Conservation (phyloP, 2,888 invertebrate species). For the Troides aeacus region DNA sequence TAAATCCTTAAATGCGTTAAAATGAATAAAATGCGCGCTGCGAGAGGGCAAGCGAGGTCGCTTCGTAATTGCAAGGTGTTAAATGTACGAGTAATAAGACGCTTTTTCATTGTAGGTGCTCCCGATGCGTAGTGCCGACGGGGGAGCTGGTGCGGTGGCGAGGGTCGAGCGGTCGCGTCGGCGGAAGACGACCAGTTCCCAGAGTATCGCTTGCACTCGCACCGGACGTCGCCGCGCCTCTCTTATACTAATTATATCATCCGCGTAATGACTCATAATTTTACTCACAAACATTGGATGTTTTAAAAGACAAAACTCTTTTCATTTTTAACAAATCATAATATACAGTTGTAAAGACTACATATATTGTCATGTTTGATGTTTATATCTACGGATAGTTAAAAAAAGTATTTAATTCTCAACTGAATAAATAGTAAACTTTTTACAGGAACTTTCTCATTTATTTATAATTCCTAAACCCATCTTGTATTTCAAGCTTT, state of each 20-base stretch:
- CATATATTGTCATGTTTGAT: neutral
- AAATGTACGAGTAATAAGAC: slow-evolving; percentile 49
- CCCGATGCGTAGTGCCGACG: slow-evolving; percentile 39
- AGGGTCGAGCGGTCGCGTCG: slow-evolving; percentile 44
- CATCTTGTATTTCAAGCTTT: no score
- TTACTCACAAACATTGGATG: neutral
- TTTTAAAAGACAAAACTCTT: neutral
- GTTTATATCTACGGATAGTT: neutral
- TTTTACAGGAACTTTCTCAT: no score
- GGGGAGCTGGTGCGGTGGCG: slow-evolving; percentile 39
- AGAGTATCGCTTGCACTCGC: slow-evolving; percentile 73
- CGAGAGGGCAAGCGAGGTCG: slow-evolving; percentile 63
- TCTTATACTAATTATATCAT: slow-evolving; percentile 21
- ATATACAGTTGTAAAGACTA: neutral
- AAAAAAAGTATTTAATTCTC: no score
- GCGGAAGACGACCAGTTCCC: slow-evolving; percentile 72
- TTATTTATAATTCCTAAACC: no score
- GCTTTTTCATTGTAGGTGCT: slow-evolving; percentile 41
- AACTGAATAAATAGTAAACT: no score
- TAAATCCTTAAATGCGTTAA: slow-evolving; percentile 68
- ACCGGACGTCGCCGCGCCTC: slow-evolving; percentile 65
- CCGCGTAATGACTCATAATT: slow-evolving; percentile 25
- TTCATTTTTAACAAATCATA: neutral
- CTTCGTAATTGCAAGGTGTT: slow-evolving; percentile 59
- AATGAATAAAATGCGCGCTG: slow-evolving; percentile 67